Evolutionary conservation across 2,888 invertebrate genomes (phyloP).

Genomic region (Pseudolycoriella hygida): DNA sequence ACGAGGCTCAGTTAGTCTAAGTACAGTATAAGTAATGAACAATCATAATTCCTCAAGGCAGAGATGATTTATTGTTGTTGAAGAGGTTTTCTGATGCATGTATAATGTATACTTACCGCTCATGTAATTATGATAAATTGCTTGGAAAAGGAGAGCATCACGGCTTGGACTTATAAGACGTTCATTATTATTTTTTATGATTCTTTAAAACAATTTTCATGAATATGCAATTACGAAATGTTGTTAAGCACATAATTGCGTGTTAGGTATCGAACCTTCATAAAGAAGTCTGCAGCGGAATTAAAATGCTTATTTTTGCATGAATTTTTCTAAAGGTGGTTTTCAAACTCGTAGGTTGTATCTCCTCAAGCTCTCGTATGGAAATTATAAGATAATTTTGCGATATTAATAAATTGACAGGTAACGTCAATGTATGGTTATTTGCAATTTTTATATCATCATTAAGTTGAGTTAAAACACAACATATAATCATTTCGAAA

Average conservation of each 20-base stretch:
- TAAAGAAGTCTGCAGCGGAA: no score
- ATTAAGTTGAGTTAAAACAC: no score
- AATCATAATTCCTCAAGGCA: background rate
- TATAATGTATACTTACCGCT: slow-evolving; percentile 4
- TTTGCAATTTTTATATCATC: no score
- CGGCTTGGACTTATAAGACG: background rate
- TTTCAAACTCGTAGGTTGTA: no score
- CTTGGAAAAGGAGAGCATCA: background rate
- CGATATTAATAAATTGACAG: no score
- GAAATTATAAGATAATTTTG: no score
- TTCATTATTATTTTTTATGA: background rate
- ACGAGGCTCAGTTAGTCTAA: background rate
- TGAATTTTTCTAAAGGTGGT: no score
- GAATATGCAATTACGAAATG: slow-evolving; percentile 6
- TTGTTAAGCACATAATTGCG: slow-evolving; percentile 7
- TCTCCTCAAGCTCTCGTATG: no score
- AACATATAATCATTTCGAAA: no score
- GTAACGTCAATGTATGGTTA: no score
- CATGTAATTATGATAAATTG: slow-evolving; percentile 8
- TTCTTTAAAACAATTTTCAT: background rate
- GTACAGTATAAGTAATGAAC: background rate
- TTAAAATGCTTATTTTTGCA: no score
- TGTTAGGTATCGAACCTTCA: background rate
- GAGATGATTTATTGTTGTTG: slow-evolving; percentile 6
- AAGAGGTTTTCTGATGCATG: slow-evolving; percentile 6